These are phyloP conservation scores for Peromyscus leucopus DNA, from an alignment of 2,113 vertebrate species.

Conservation along the genomic window DNA sequence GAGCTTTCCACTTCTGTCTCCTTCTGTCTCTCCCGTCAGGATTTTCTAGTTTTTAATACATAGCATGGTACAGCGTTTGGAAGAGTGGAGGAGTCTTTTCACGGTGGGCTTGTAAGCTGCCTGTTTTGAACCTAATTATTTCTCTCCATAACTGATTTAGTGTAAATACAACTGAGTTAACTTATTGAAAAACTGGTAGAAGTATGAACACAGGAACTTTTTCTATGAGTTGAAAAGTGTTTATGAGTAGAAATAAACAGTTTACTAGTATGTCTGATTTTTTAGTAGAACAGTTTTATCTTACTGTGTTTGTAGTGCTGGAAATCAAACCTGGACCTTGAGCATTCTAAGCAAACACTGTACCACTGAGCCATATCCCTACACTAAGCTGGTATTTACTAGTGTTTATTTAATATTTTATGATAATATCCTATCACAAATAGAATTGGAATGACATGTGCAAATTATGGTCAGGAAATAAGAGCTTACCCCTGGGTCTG, in stretches of 20 bases:
- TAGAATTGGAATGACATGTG: background rate
- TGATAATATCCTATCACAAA: background rate
- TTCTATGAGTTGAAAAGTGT: constrained; percentile 9
- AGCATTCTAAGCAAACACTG: background rate
- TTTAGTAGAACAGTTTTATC: constrained; percentile 15
- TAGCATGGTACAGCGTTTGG: background rate
- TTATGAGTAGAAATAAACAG: background rate
- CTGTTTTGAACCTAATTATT: background rate
- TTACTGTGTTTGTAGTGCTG: background rate
- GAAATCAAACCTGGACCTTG: background rate
- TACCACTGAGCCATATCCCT: background rate
- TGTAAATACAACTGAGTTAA: constrained; percentile 14
- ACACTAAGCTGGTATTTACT: background rate
- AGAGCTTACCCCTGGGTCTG: background rate
- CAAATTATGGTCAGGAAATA: background rate
- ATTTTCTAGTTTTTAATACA: background rate
- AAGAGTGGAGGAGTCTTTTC: background rate
- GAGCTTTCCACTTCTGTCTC: background rate
- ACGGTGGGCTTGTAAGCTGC: background rate
- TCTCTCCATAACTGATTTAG: constrained; percentile 20
- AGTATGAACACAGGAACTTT: background rate
- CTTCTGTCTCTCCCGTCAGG: background rate
- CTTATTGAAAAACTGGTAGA: constrained; percentile 37
- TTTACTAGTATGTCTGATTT: background rate
- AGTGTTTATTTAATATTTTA: background rate